These are phyloP conservation scores for Ciconia nigra DNA, from an alignment of 2,797 vertebrate species.

Conservation along the genomic window DNA sequence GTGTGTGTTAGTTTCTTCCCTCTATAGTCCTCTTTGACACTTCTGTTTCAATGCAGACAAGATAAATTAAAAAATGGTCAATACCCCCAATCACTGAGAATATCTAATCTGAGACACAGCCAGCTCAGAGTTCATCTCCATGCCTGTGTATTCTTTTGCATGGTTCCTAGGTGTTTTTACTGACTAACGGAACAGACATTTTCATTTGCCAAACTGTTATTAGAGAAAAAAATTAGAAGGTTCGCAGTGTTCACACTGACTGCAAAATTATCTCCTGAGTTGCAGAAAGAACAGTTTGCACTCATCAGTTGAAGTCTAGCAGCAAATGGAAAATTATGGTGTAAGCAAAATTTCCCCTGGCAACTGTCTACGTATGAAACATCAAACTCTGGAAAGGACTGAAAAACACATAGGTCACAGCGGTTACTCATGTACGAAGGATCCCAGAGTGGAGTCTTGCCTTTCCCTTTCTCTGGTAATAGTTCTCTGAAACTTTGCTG, in stretches of 20 bases:
- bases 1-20: background rate
- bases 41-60: background rate
- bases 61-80: background rate
- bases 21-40: background rate
- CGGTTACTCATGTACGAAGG: background rate
- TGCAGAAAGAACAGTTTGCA: constrained; percentile 44
- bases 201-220: constrained; percentile 35
- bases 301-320: constrained; percentile 34
- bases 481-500: background rate
- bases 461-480: background rate
- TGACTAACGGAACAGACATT: constrained; percentile 7
- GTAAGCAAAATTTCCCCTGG: constrained; percentile 47
- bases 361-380: constrained; percentile 11
- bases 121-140: background rate
- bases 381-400: background rate
- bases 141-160: background rate
- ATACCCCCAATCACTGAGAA: background rate
- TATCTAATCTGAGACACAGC: background rate
- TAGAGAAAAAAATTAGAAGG: constrained; percentile 25
- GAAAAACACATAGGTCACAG: background rate
- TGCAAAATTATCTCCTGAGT: constrained; percentile 52
- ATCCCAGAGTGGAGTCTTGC: background rate
- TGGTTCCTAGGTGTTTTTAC: background rate
- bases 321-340: constrained; percentile 38
- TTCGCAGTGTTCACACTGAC: constrained; percentile 21